These are phyloP conservation scores for Clytia hemisphaerica DNA, from an alignment of 30 jellyfish, hydroid and myxozoan species.

Conservation along the genomic window DNA sequence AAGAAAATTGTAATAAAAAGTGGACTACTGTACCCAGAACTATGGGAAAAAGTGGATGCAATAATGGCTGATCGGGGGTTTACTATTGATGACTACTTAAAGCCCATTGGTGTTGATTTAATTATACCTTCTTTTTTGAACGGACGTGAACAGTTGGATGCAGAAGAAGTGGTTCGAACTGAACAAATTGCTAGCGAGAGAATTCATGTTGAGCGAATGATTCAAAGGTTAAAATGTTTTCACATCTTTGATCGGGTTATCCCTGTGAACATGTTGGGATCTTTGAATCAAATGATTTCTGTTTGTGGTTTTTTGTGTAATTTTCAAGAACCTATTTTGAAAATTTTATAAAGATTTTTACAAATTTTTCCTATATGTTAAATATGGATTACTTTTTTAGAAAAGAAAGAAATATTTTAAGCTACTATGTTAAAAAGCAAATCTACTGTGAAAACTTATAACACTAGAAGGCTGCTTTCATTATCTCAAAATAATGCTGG, in stretches of 20 bases:
- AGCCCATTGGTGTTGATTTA: slow-evolving; percentile 8
- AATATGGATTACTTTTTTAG: no score
- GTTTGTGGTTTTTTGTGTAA: not conserved
- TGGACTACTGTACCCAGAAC: slow-evolving; percentile 16
- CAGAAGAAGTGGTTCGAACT: not conserved
- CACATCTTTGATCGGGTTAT: slow-evolving; percentile 1
- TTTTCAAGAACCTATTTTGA: slow-evolving; percentile 6
- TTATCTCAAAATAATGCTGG: no score
- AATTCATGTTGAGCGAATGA: slow-evolving; percentile 13
- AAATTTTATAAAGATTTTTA: no score
- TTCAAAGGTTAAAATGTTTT: not conserved
- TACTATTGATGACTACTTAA: slow-evolving; percentile 3
- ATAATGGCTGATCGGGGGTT: slow-evolving; percentile 30
- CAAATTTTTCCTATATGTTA: no score
- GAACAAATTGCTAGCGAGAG: slow-evolving; percentile 12
- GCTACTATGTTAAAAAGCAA: no score
- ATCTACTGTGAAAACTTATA: no score
- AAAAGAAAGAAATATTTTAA: no score
- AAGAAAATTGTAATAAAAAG: slow-evolving; percentile 9
- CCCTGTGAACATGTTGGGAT: slow-evolving; percentile 15
- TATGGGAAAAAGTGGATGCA: slow-evolving; percentile 22
- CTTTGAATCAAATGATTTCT: slow-evolving; percentile 2
- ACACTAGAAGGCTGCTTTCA: no score
- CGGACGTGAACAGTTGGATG: slow-evolving; percentile 20
- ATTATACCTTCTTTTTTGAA: slow-evolving; percentile 3